Conservation (phyloP, 2,888 invertebrate genomes). For the Neoaliturus tenellus region DNA sequence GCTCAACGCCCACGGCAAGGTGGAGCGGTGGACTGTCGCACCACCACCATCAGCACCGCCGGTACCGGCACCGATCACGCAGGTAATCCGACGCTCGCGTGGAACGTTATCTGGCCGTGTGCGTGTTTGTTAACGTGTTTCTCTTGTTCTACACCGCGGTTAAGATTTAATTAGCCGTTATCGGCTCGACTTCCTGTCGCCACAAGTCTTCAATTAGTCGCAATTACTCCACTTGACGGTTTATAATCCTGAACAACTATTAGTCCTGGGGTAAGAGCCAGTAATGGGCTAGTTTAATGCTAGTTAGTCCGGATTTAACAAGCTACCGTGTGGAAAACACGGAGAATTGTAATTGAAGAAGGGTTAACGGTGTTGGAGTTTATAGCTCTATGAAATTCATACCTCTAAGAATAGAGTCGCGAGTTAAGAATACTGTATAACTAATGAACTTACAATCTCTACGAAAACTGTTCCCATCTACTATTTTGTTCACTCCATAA, state of each 20-base stretch:
- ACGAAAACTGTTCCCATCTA: too few species aligned
- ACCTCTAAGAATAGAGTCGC: too few species aligned
- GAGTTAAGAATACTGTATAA: too few species aligned
- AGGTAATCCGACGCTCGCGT: constrained; percentile 22
- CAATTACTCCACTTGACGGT: constrained; percentile 34
- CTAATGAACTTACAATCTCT: too few species aligned
- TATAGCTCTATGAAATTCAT: background rate
- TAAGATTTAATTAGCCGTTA: constrained; percentile 55
- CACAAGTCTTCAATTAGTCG: constrained; percentile 23
- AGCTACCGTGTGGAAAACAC: constrained; percentile 33
- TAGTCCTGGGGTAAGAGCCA: background rate
- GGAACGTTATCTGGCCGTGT: background rate
- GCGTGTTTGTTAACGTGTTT: constrained; percentile 55
- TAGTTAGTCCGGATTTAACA: constrained; percentile 33
- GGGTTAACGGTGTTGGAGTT: constrained; percentile 18
- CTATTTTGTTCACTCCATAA: too few species aligned
- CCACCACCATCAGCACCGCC: too few species aligned
- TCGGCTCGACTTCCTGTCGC: constrained; percentile 40
- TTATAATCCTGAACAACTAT: constrained; percentile 33
- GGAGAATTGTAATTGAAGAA: constrained; percentile 23
- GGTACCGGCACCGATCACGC: background rate
- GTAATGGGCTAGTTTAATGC: constrained; percentile 33
- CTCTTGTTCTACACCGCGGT: constrained; percentile 42
- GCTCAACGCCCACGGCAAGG: too few species aligned
- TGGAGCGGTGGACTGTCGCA: too few species aligned